Evolutionary conservation across 92 coral and sea anemone genomes (phyloP).

Genomic region (Epizoanthus rinbou): DNA sequence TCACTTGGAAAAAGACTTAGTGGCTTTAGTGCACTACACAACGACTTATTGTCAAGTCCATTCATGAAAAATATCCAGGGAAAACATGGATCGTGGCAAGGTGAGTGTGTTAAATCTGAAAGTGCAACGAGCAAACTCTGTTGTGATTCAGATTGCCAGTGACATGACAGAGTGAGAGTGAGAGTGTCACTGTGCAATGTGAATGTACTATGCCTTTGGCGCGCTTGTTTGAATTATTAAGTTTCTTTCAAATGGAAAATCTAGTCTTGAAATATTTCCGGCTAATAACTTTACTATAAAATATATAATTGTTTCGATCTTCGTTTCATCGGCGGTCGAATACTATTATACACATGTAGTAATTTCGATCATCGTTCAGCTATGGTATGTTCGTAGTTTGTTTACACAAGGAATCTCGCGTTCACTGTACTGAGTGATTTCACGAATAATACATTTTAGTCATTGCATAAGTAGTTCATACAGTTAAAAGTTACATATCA

Average conservation of each 20-base stretch:
- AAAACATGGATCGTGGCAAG: constrained; percentile 52
- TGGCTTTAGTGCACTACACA: constrained; percentile 48
- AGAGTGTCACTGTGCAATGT: constrained; percentile 13
- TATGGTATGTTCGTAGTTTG: background rate
- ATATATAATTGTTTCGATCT: no score
- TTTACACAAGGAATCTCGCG: background rate
- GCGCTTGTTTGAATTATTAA: no score
- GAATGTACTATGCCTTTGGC: background rate
- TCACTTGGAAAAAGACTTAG: constrained; percentile 55
- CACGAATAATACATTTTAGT: no score
- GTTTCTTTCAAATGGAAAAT: no score
- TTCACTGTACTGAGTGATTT: no score
- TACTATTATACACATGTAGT: background rate
- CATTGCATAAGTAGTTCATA: no score
- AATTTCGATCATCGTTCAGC: no score
- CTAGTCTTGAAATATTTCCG: no score
- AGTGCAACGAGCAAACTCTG: background rate
- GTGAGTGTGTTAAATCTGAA: constrained; percentile 45
- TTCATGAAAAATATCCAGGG: constrained; percentile 59
- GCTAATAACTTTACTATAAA: no score
- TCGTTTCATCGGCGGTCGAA: background rate
- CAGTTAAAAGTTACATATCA: no score
- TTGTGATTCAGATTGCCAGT: background rate
- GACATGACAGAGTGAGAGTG: no score
- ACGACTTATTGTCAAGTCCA: constrained; percentile 60